Evolutionary conservation across 64 coral and sea anemone genomes (phyloP).

Genomic region (Montipora cactus): DNA sequence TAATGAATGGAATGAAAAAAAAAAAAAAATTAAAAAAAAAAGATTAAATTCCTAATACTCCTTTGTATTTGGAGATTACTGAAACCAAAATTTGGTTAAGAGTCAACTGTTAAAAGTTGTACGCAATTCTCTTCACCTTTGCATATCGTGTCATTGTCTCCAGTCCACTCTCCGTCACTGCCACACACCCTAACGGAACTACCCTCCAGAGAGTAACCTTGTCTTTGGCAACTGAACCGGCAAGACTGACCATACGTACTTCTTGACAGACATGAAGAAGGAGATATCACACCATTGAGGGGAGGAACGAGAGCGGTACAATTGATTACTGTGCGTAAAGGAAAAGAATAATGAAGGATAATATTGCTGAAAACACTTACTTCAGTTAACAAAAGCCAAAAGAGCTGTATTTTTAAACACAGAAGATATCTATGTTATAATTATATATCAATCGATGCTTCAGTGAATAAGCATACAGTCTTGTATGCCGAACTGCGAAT

Average conservation of each 20-base stretch:
- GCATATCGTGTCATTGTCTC: slow-evolving; percentile 34
- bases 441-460: neutral
- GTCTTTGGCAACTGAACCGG: slow-evolving; percentile 36
- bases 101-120: neutral
- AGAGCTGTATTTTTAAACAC: no score
- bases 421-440: neutral
- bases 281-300: neutral
- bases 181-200: slow-evolving; percentile 27
- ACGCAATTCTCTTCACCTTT: slow-evolving; percentile 32
- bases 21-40: no score
- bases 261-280: neutral
- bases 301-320: slow-evolving; percentile 31
- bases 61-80: neutral
- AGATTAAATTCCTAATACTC: neutral
- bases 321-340: slow-evolving; percentile 1
- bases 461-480: no score
- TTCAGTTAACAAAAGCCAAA: neutral
- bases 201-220: slow-evolving; percentile 35
- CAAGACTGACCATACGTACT: slow-evolving; percentile 12
- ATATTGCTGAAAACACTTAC: neutral
- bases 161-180: slow-evolving; percentile 46
- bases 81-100: slow-evolving; percentile 1
- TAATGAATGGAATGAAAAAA: no score
- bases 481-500: no score
- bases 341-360: neutral